Evolutionary conservation across 2,113 vertebrate genomes (phyloP), one percentile per base, ranked within the genome.

Genomic region (Platanista minor): DNA sequence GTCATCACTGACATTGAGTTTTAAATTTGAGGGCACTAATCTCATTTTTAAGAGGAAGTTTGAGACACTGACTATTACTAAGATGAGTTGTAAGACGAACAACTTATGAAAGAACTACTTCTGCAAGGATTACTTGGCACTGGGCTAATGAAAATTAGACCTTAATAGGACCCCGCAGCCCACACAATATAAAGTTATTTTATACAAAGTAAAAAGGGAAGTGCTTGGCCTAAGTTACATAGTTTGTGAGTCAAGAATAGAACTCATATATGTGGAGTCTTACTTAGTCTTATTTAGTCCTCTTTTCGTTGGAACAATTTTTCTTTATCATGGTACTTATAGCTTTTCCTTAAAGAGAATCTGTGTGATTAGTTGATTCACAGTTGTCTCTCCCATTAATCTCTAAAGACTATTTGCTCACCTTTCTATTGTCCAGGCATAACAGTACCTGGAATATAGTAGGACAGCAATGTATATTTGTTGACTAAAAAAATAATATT

Each of bases 101-200:
- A 91, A 91, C 0, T 25, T 86, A 9, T 85, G 46, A 97, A 49
- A 95, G 31, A 21, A 5, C 69, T 82, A 69, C 4, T 96, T 74
- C 4, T 6, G 1, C 36, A 88, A 84, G 11, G 31, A 83, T 2
- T 36, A 39, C n/a, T 80, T 54, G 6, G 0, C 39, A 46, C 20
- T 83, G 49, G 9, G 10, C 13, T 88, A 71, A 54, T 81, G 31
- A 57, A 78, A 89, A 43, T 89, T 72, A 12, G 23, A 85, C 17
- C 8, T 62, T 62, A 36, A 33, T 66, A 36, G 33, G 36, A 87
- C 6, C 31, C 8, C n/a, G 43, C 1, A 62, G 4, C 33, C 81
- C 18, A 66, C 15, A 27, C 18, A 64, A 1, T 27, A 25, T 66
- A 66, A 54, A 15, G 54, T 54, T 43, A 54, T 96, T 78, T 52